Conservation (phyloP, 92 coral and sea anemone species). For the Heteractis magnifica region DNA sequence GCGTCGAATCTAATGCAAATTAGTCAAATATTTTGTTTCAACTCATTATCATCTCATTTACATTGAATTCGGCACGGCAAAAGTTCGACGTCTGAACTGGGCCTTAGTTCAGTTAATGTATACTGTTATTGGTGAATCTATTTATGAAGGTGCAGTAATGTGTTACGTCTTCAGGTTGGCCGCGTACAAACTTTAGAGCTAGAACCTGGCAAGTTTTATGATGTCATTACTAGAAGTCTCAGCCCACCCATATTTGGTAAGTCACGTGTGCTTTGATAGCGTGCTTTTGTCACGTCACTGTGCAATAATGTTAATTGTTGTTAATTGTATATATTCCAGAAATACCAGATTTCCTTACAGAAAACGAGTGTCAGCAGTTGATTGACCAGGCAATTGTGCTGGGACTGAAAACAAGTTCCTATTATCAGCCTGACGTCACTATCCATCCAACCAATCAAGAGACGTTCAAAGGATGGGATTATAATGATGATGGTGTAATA, state of each 20-base stretch:
- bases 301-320: not conserved
- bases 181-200: slow-evolving; percentile 63
- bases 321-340: slow-evolving; percentile 36
- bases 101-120: no score
- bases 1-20: no score
- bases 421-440: slow-evolving; percentile 51
- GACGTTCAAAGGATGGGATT: slow-evolving; percentile 79
- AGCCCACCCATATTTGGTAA: slow-evolving; percentile 68
- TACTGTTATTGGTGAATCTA: no score
- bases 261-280: slow-evolving; percentile 9
- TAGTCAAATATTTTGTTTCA: no score
- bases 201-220: slow-evolving; percentile 65
- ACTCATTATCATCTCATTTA: no score
- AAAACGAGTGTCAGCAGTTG: slow-evolving; percentile 63
- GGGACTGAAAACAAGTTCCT: slow-evolving; percentile 74
- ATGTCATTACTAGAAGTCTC: slow-evolving; percentile 41
- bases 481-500: slow-evolving; percentile 60
- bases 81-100: no score
- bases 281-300: not conserved
- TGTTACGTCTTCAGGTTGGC: slow-evolving; percentile 51
- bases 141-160: no score
- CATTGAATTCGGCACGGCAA: no score
- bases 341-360: slow-evolving; percentile 80
- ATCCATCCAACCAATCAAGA: slow-evolving; percentile 64
- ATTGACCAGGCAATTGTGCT: slow-evolving; percentile 49